Evolutionary conservation across 92 coral and sea anemone species (phyloP), one percentile per base, ranked within the genome.

Genomic region (Montipora capitata): DNA sequence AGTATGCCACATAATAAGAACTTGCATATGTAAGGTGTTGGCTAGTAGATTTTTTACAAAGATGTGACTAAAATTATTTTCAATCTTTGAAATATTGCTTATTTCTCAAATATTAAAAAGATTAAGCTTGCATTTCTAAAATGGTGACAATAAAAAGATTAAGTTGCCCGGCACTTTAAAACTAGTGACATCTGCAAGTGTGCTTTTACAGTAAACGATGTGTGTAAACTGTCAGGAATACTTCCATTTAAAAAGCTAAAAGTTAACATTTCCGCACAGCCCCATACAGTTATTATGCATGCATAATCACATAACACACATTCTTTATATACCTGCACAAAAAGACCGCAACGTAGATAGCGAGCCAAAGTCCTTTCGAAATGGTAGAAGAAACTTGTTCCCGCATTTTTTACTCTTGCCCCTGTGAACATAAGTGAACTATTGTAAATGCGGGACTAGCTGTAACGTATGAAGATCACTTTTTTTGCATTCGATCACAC

Each of bases 311-410:
- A 79, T 38, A 62, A 17, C 9, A n/a, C 38, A 65, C 41, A 65
- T 18, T 18, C 38, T 65, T 18, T n/a, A n/a, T 65, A 18, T 58
- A 59, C 88, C 68, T 17, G 74, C 63, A 68, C 81, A 84, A 40
- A 84, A 84, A 41, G 81, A 84, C 40, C 76, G 77, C 82, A 84
- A 10, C 9, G 56, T 64, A 27, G 88, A 74, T 8, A 84, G 81
- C 10, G 40, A 52, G 38, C 82, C 88, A 84, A 62, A 74, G 27
- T 84, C 81, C 82, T 84, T 72, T 51, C 57, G 71, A 44, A 84
- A 64, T 9, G 76, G 79, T 13, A 39, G 79, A 10, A 68, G 39
- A 4, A 56, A 15, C 35, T 56, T 74, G 4, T 64, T 48, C 51
- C 74, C 66, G 16, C 61, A 42, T 59, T 84, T 74, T 16, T 71